A percentile compares a stretch with the other conserved stretches of the same genome.
Conservation (phyloP, 2,888 invertebrate species). For the Pelosia muscerda region DNA sequence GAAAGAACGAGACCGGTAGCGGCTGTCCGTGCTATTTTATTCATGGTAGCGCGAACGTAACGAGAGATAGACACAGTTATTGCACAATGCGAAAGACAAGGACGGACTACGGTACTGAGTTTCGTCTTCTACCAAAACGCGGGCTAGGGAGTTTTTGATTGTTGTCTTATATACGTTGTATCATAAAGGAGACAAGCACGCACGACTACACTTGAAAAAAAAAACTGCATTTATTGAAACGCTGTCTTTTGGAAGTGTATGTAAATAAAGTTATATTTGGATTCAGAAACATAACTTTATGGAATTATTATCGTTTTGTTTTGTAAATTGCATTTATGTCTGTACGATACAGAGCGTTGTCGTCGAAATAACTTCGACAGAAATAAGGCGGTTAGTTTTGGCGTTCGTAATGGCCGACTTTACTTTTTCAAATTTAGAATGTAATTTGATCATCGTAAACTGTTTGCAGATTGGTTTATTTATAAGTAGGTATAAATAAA, state of each 20-base stretch:
- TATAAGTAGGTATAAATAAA: no score
- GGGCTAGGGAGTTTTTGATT: slow-evolving; percentile 76
- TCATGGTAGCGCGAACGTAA: slow-evolving; percentile 70
- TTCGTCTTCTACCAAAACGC: slow-evolving; percentile 74
- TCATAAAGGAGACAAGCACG: slow-evolving; percentile 53
- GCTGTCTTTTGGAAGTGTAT: slow-evolving; percentile 59
- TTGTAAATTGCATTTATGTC: slow-evolving; percentile 10
- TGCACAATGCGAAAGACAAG: slow-evolving; percentile 64
- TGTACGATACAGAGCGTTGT: not conserved
- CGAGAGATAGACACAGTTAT: slow-evolving; percentile 66
- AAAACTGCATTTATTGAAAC: slow-evolving; percentile 73
- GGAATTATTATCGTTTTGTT: slow-evolving; percentile 10
- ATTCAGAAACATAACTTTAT: slow-evolving; percentile 7
- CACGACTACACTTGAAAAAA: slow-evolving; percentile 55
- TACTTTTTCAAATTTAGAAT: not conserved
- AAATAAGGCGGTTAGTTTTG: not conserved
- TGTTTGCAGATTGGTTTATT: not conserved
- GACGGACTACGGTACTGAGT: slow-evolving; percentile 65
- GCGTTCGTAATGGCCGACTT: not conserved
- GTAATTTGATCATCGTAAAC: not conserved
- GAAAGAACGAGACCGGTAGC: slow-evolving; percentile 69
- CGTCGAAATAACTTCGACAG: slow-evolving; percentile 5
- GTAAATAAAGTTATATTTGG: slow-evolving; percentile 53
- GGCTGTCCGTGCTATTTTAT: slow-evolving; percentile 75
- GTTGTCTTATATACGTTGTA: slow-evolving; percentile 64